A percentile compares a stretch with the other conserved stretches of the same genome.
These are phyloP conservation scores for Synaphobranchus kaupii DNA, from an alignment of 2,797 vertebrate genomes.

Conservation along the genomic window DNA sequence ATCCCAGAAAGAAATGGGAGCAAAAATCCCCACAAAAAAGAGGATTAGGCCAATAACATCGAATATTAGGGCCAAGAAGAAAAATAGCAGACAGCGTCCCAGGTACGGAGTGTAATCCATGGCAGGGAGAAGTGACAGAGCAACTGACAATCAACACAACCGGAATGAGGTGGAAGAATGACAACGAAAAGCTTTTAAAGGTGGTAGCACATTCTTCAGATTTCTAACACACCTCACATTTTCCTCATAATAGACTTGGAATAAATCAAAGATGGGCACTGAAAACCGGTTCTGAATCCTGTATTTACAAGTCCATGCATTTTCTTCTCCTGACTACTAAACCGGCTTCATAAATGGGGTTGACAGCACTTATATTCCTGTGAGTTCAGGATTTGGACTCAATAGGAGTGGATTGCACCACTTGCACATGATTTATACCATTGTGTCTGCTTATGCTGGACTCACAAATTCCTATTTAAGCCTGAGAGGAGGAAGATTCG, in stretches of 20 bases:
- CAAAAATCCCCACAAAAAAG: slow-evolving; percentile 80
- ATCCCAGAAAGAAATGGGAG: slow-evolving; percentile 79
- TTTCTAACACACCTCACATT: slow-evolving; percentile 51
- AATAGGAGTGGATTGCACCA: background rate
- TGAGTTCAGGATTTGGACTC: background rate
- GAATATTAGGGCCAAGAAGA: slow-evolving; percentile 72
- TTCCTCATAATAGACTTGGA: slow-evolving; percentile 41
- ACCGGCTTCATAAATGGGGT: background rate
- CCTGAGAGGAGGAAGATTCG: background rate
- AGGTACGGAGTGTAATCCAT: slow-evolving; percentile 58
- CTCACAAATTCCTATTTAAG: background rate
- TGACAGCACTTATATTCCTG: background rate
- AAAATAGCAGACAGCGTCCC: slow-evolving; percentile 54
- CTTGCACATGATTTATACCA: background rate
- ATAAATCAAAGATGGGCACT: slow-evolving; percentile 32
- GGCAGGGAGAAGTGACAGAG: background rate
- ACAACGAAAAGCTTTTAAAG: slow-evolving; percentile 41
- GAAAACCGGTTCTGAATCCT: slow-evolving; percentile 24
- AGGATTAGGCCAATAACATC: slow-evolving; percentile 74
- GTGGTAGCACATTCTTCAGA: slow-evolving; percentile 49
- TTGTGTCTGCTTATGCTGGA: background rate
- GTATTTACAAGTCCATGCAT: background rate
- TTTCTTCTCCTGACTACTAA: background rate
- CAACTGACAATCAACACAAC: background rate
- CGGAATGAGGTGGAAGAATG: slow-evolving; percentile 34